A percentile compares a stretch with the other conserved stretches of the same genome.
These are phyloP conservation scores for Egretta garzetta DNA, from an alignment of 2,113 vertebrate genomes.

Conservation along the genomic window DNA sequence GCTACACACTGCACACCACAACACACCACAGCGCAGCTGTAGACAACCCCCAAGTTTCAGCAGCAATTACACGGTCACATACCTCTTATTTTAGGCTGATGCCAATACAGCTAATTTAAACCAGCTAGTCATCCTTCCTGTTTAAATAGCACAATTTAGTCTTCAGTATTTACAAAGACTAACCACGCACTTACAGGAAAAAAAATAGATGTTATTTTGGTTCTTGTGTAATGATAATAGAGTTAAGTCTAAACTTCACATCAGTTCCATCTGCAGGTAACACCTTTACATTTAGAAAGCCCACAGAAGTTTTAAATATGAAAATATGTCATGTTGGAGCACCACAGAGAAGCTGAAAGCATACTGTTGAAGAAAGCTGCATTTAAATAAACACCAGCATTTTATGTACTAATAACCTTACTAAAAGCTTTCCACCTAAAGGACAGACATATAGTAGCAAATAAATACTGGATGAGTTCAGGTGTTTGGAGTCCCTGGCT, in stretches of 20 bases:
- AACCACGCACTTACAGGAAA: neutral
- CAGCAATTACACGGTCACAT: neutral
- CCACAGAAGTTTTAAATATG: neutral
- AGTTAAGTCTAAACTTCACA: neutral
- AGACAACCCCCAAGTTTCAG: neutral
- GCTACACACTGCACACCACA: neutral
- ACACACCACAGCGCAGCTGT: neutral
- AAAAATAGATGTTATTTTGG: neutral
- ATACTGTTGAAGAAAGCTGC: neutral
- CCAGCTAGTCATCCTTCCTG: neutral
- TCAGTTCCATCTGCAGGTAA: neutral
- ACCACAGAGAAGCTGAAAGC: neutral
- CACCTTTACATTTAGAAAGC: neutral
- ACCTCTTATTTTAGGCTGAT: neutral
- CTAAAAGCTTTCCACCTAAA: neutral
- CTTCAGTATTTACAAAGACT: neutral
- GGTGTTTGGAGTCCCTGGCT: neutral
- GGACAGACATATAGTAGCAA: neutral
- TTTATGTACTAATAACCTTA: neutral
- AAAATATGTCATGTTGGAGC: neutral
- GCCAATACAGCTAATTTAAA: neutral
- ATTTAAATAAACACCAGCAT: neutral
- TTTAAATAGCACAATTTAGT: neutral
- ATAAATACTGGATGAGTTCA: neutral
- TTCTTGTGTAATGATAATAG: neutral